Percentiles rank a stretch among this genome's conserved stretches.
Evolutionary conservation across 2,888 invertebrate species (phyloP).

Genomic region (Drosophila hamatofila): DNA sequence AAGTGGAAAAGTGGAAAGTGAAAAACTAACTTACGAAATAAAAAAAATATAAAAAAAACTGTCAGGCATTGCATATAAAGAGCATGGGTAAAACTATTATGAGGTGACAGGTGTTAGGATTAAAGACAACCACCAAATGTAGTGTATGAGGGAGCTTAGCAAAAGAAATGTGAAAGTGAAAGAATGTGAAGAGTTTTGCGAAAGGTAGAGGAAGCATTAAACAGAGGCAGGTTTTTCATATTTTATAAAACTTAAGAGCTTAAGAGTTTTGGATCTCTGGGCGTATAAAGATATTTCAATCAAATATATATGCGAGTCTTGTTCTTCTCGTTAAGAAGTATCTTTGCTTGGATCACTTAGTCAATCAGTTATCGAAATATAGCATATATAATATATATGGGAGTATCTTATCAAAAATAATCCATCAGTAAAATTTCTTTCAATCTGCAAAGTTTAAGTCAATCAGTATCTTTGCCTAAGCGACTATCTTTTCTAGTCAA

Average conservation of each 20-base stretch:
- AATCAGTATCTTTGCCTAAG: background rate
- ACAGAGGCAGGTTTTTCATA: background rate
- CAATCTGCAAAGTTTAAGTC: background rate
- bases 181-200: background rate
- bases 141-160: background rate
- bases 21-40: conserved; percentile 1
- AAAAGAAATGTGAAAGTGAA: background rate
- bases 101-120: background rate
- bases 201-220: background rate
- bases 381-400: too few relatives aligned
- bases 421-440: too few relatives aligned
- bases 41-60: background rate
- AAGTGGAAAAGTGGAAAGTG: conserved; percentile 11
- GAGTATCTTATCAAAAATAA: too few relatives aligned
- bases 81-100: conserved; percentile 8
- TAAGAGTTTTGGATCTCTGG: too few relatives aligned
- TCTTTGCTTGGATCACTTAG: too few relatives aligned
- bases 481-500: background rate
- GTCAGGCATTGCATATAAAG: background rate
- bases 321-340: too few relatives aligned
- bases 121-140: background rate
- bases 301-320: too few relatives aligned
- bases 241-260: background rate
- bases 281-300: too few relatives aligned
- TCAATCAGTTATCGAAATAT: too few relatives aligned